Conservation (phyloP, 2,113 vertebrate genomes). For the Pitta sordida region DNA sequence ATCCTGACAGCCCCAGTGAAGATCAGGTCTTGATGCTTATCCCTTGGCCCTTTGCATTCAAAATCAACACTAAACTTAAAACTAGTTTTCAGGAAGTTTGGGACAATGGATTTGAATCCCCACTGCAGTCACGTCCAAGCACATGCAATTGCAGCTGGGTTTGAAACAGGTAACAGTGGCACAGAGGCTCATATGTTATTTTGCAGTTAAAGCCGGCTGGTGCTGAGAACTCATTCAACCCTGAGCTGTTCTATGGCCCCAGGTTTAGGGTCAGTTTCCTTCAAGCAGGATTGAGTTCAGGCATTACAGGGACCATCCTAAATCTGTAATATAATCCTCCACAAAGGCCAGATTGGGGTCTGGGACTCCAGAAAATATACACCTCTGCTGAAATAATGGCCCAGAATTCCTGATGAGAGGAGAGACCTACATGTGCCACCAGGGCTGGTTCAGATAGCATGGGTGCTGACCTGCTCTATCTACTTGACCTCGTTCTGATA, state of each 20-base stretch:
- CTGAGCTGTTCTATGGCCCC: neutral
- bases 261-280: neutral
- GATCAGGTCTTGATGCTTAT: neutral
- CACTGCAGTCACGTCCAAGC: neutral
- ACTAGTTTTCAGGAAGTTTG: neutral
- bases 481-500: neutral
- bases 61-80: neutral
- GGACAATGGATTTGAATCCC: neutral
- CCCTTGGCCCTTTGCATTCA: neutral
- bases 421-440: accelerated
- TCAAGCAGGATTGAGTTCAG: neutral
- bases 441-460: neutral
- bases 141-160: accelerated
- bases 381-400: neutral
- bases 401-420: neutral
- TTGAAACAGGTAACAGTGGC: neutral
- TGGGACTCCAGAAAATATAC: neutral
- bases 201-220: no score
- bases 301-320: neutral
- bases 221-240: neutral
- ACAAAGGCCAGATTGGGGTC: neutral
- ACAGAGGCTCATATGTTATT: neutral
- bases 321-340: neutral
- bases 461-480: neutral
- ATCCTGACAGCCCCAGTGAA: neutral